Conservation (phyloP, 1,140 invertebrate genomes). For the Pomacea maculata region DNA sequence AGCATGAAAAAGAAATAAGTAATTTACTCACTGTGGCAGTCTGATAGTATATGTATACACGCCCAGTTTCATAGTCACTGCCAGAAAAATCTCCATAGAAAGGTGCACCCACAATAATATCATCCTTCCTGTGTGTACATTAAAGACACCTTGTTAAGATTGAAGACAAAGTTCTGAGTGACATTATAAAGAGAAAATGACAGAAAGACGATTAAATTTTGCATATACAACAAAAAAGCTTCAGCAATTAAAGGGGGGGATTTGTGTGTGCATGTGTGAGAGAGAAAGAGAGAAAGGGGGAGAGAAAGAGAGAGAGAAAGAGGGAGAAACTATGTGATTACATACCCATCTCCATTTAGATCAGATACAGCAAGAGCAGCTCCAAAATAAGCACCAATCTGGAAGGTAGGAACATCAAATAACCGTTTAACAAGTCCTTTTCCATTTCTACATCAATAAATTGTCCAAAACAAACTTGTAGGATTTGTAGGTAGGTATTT, state of each 20-base stretch:
- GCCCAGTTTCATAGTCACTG: slow-evolving; percentile 55
- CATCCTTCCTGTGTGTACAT: slow-evolving; percentile 73
- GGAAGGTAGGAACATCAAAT: slow-evolving; percentile 57
- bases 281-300: neutral
- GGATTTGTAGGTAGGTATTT: too few relatives aligned
- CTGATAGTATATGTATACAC: slow-evolving; percentile 64
- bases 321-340: slow-evolving; percentile 1
- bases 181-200: neutral
- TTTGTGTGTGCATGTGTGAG: neutral
- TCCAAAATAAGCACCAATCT: slow-evolving; percentile 96
- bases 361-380: slow-evolving; percentile 88
- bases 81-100: slow-evolving; percentile 77
- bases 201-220: too few relatives aligned
- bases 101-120: slow-evolving; percentile 94
- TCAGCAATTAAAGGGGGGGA: too few relatives aligned
- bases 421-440: neutral
- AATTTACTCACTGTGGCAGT: neutral
- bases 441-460: too few relatives aligned
- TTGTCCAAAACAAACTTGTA: too few relatives aligned
- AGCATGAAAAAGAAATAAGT: neutral
- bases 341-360: slow-evolving; percentile 86
- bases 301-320: neutral
- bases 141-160: neutral
- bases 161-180: neutral
- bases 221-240: too few relatives aligned